Evolutionary conservation across 2,888 invertebrate genomes (phyloP), one percentile per base, ranked within the genome.

Genomic region (Heliconius ethilla): DNA sequence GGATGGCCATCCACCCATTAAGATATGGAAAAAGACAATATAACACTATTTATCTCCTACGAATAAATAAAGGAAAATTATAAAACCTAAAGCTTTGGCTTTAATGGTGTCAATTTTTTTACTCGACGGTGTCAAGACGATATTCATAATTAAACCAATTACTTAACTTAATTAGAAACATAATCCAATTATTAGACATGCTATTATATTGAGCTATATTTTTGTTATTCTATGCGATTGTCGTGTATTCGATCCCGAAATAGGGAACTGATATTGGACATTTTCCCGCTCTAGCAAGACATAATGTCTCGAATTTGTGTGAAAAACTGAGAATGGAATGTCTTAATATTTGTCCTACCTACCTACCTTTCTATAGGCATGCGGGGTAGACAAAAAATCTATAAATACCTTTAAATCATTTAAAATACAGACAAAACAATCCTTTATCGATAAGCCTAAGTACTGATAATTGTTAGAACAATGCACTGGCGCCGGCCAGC

Each of bases 381-480:
- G 40, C 11, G 40, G 40, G 10, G 40, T 40, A 33, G 33, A 33
- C 13, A 62, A 62, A 15, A 10, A 25, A 25, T 11, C 27, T 25
- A 63, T 5, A 63, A 63, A 27, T 29, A 25, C 6, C 27, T 63
- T 29, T n/a, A 22, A 3, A 22, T 70, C 70, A 40, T 25, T n/a
- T 25, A 27, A 11, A 74, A 27, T 65, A 63, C 37, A 72, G 59
- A 45, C 63, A 63, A 59, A 27, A 74, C 73, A 62, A 55, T 29
- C 72, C 29, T 27, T 74, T 74, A 74, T 63, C 63, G 62, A 74
- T 65, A 74, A 45, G 37, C 74, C 10, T 59, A 59, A 59, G 72
- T 59, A 59, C 59, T 18, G 37, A 37, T 59, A 74, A 74, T 74
- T 74, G 65, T 27, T 27, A 40, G 45, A 74, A 74, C 74, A 74